Evolutionary conservation across 2,113 vertebrate species (phyloP).

Genomic region (Gorsachius goisagi): DNA sequence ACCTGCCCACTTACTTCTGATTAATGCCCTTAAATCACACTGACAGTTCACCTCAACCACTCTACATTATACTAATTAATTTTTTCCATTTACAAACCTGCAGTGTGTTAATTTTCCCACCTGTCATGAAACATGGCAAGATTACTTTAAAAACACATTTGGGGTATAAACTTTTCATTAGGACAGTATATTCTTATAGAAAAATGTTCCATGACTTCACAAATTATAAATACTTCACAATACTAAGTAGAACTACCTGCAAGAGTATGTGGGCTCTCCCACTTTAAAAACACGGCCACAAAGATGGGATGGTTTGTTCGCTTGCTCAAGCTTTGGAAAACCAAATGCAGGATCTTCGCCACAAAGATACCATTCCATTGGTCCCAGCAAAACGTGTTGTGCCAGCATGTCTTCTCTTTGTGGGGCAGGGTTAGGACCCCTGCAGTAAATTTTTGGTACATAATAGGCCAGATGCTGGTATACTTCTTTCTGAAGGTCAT

Average conservation of each 20-base stretch:
- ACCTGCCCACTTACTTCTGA: neutral
- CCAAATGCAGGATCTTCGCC: conserved; percentile 88
- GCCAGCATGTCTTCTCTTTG: conserved; percentile 89
- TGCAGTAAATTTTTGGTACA: conserved; percentile 93
- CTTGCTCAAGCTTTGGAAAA: conserved; percentile 87
- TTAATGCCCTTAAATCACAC: neutral
- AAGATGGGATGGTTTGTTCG: conserved; percentile 90
- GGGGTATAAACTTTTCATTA: neutral
- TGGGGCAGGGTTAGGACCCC: conserved; percentile 84
- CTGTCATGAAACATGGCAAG: neutral
- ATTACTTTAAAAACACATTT: neutral
- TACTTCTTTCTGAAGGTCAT: conserved; percentile 88
- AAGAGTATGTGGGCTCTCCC: conserved; percentile 96
- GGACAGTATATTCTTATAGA: neutral
- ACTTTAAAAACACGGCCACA: conserved; percentile 98
- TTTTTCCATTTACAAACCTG: neutral
- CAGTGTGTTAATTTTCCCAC: neutral
- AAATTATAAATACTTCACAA: neutral
- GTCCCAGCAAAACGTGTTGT: conserved; percentile 87
- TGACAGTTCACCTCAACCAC: neutral
- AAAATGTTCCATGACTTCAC: neutral
- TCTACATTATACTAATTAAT: neutral
- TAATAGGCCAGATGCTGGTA: conserved; percentile 88
- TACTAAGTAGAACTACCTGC: conserved; percentile 81
- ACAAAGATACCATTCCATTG: conserved; percentile 94